Conservation (phyloP, 1,140 invertebrate genomes). For the Portunus trituberculatus region DNA sequence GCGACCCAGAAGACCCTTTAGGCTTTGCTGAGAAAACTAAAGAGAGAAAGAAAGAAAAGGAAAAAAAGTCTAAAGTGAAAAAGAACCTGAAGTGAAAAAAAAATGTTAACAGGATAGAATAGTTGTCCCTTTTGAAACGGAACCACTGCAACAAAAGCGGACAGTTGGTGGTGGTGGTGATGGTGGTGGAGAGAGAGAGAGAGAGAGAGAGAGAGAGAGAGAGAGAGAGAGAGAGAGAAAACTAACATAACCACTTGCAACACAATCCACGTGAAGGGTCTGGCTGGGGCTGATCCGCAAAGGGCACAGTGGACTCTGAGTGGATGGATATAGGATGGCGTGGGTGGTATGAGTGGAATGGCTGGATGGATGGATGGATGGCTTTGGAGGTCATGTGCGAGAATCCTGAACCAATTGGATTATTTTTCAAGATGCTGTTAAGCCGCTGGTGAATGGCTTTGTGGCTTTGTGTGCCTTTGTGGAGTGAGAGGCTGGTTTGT, state of each 20-base stretch:
- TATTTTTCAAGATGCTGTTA: not conserved
- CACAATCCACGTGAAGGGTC: no score
- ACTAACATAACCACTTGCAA: no score
- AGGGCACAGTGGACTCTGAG: not conserved
- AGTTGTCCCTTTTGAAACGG: not conserved
- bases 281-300: not conserved
- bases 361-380: not conserved
- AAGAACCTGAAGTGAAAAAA: not conserved
- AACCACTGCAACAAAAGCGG: constrained; percentile 9
- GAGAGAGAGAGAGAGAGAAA: no score
- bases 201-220: no score
- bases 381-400: not conserved
- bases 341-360: not conserved
- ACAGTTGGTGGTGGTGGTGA: not conserved
- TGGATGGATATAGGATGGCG: not conserved
- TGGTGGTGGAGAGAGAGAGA: no score
- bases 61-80: not conserved
- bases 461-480: not conserved
- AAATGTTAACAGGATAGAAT: not conserved
- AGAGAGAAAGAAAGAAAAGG: not conserved
- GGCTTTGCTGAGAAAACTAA: not conserved
- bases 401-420: not conserved
- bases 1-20: not conserved
- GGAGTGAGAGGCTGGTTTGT: not conserved
- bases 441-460: not conserved